Evolutionary conservation across 2,797 vertebrate genomes (phyloP).

Genomic region (Pristis pectinata): DNA sequence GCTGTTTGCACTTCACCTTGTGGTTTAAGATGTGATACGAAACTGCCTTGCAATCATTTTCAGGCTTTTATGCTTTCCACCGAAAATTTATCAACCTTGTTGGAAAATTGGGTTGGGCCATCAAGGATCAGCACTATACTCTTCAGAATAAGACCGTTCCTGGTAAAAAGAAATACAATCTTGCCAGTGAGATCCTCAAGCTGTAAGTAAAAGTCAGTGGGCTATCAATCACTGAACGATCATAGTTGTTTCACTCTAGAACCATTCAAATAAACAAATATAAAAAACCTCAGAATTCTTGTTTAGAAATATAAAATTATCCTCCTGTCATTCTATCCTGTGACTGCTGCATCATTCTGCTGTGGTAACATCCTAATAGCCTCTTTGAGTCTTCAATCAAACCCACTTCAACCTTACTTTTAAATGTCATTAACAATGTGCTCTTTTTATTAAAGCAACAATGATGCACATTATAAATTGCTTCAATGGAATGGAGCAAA

Average conservation of each 20-base stretch:
- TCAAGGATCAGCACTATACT: not conserved
- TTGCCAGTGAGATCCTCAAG: not conserved
- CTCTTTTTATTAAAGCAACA: not conserved
- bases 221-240: conserved; percentile 2
- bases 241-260: not conserved
- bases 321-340: not conserved
- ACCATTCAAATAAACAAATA: not conserved
- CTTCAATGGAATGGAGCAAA: not conserved
- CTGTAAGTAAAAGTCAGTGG: not conserved
- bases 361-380: not conserved
- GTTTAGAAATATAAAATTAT: conserved; percentile 14
- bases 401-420: not conserved
- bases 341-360: not conserved
- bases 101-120: not conserved
- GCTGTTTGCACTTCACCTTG: conserved; percentile 13
- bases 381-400: conserved; percentile 3
- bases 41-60: not conserved
- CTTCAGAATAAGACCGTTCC: not conserved
- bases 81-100: not conserved
- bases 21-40: not conserved
- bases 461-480: not conserved
- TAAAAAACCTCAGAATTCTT: not conserved
- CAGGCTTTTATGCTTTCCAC: not conserved
- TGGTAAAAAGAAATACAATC: not conserved
- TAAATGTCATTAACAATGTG: conserved; percentile 4